phyloP scores from a whole-genome alignment of 2,797 vertebrate genomes.

The Podarcis lilfordi region DNA sequence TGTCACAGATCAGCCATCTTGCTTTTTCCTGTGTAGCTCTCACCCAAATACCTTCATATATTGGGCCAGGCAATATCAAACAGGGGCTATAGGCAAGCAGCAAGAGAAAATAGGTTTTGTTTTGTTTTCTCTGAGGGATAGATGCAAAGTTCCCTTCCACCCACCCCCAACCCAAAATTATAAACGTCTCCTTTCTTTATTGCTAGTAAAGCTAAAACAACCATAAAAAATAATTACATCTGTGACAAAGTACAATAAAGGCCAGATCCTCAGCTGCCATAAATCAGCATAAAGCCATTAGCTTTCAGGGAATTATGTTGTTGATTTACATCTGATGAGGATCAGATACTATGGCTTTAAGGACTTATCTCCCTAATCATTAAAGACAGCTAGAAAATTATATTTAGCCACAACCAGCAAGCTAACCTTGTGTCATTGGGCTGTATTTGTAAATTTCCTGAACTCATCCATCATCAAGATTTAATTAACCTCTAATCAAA shows the following conservation, averaged over 20 bases:
- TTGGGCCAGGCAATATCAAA: background rate
- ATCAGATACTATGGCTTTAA: conserved; percentile 40
- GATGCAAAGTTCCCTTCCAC: background rate
- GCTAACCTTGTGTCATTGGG: conserved; percentile 57
- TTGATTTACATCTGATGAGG: conserved; percentile 48
- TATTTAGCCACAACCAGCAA: conserved; percentile 56
- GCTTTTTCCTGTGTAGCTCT: background rate
- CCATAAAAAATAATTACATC: conserved; percentile 42
- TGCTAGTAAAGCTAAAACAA: conserved; percentile 46
- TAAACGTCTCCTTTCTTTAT: conserved; percentile 36
- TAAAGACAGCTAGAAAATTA: conserved; percentile 63
- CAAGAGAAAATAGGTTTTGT: conserved; percentile 1
- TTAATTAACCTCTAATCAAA: conserved; percentile 73
- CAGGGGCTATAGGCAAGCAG: background rate
- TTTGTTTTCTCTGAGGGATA: background rate
- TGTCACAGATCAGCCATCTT: background rate
- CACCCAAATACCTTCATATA: background rate
- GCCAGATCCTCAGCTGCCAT: conserved; percentile 18
- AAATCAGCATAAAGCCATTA: conserved; percentile 44
- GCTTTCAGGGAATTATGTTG: conserved; percentile 29
- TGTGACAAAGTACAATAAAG: conserved; percentile 39
- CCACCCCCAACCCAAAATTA: background rate
- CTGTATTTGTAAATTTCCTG: conserved; percentile 65
- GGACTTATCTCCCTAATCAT: conserved; percentile 42
- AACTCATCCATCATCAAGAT: conserved; percentile 66